These are phyloP conservation scores for Oostethus manadensis DNA, from an alignment of 2,113 vertebrate genomes.

Conservation along the genomic window DNA sequence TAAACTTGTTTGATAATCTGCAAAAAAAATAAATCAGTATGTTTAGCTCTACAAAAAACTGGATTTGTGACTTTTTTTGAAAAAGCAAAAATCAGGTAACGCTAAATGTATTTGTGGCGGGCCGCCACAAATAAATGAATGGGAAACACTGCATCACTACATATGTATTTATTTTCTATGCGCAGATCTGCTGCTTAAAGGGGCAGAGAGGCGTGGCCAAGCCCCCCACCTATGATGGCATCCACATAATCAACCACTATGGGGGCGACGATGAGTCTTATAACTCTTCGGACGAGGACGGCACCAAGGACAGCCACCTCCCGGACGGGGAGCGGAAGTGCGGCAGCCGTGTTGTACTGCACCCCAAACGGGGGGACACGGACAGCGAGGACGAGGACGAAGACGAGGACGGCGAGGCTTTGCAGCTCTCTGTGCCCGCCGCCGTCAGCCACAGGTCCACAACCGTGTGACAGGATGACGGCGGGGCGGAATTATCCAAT, in stretches of 20 bases:
- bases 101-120: too few species aligned
- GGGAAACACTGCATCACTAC: too few species aligned
- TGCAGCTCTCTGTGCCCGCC: conserved; percentile 59
- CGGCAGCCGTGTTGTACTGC: conserved; percentile 71
- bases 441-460: conserved; percentile 78
- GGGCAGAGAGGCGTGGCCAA: conserved; percentile 77
- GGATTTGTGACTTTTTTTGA: too few species aligned
- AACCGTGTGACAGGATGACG: conserved; percentile 76
- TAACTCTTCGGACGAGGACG: conserved; percentile 91
- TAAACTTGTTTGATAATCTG: too few species aligned
- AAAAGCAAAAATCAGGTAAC: too few species aligned
- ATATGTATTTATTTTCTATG: background rate
- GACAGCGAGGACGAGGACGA: conserved; percentile 88
- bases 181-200: conserved; percentile 88
- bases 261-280: conserved; percentile 79
- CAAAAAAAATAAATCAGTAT: too few species aligned
- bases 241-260: conserved; percentile 95
- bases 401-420: conserved; percentile 71
- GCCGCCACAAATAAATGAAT: too few species aligned
- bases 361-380: conserved; percentile 70
- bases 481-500: background rate
- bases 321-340: conserved; percentile 47
- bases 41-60: too few species aligned
- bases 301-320: conserved; percentile 55
- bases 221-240: conserved; percentile 86